Base-by-base conservation (phyloP, 1,140 invertebrate genomes). In the Drosophila pectinifera region DNA sequence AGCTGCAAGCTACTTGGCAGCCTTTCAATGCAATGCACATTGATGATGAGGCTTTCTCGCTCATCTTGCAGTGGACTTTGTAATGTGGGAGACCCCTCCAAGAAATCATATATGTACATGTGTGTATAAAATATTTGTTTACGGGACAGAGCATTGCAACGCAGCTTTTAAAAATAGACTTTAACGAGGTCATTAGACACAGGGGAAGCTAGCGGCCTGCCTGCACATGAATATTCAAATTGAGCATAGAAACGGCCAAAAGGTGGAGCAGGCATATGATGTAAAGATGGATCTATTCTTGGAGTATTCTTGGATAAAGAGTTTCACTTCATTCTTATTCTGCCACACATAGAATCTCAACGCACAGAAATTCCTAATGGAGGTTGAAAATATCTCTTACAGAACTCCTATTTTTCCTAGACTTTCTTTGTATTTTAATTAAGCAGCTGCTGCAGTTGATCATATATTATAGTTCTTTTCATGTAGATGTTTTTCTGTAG, bases 141-240 rank as follows among this genome's bases (percentile, higher is more conserved):
- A 56, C 43, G 26, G 22, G 34, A 6, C 24, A 42, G 45, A 57
- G 16, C 39, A 51, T 62, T 88, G 70, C 82, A 83, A 45, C 58
- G 75, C 57, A 43, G 51, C 16, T 39, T 69, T 65, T 80, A 88
- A 83, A 89, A 89, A 88, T 88, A 88, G 83, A 76, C 49, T 63
- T 83, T 73, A 88, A 88, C 83, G 83, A 88, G 83, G 83, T 88
- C 84, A 88, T 88, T 88, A 88, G 72, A 88, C 84, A 88, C 81
- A 36, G 58, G 46, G 73, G 82, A 54, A 67, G 63, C 69, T 46
- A 45, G 59, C 45, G 11, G 58, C 14, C 24, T 28, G 41, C 14
- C 38, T 54, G 54, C 72, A 67, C 41, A 68, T 45, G 49, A 61
- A 62, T 31, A 54, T 59, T 55, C 45, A 48, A 78, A 70, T 78